Evolutionary conservation across 2,113 vertebrate species (phyloP).

Genomic region (Neolamprologus ventralis): DNA sequence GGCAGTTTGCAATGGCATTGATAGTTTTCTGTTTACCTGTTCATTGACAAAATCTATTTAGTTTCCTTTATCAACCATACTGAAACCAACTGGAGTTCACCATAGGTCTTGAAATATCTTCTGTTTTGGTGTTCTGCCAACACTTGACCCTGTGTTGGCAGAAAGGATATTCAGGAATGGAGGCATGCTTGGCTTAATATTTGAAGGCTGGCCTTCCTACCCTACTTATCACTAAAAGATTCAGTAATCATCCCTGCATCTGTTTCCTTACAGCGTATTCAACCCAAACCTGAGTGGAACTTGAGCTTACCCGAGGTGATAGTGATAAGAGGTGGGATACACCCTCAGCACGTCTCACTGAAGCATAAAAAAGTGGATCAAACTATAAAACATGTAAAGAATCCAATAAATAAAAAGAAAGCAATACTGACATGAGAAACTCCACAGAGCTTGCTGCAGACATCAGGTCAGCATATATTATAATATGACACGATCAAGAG

Average conservation of each 20-base stretch:
- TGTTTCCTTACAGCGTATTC: not conserved
- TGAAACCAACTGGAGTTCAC: not conserved
- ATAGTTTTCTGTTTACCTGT: not conserved
- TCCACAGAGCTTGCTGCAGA: not conserved
- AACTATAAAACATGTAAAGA: not conserved
- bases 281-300: not conserved
- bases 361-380: not conserved
- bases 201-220: not conserved
- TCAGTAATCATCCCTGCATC: not conserved
- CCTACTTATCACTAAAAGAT: not conserved
- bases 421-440: not conserved
- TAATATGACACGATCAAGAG: not conserved
- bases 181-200: not conserved
- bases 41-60: not conserved
- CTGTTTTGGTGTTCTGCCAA: not conserved
- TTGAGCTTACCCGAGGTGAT: not conserved
- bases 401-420: not conserved
- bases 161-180: not conserved
- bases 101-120: not conserved
- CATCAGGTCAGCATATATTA: not conserved
- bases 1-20: not conserved
- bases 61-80: not conserved
- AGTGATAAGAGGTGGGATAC: not conserved
- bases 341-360: not conserved
- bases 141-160: not conserved